Evolutionary conservation across 1,140 invertebrate species (phyloP).

Genomic region (Thereuonema tuberculata): DNA sequence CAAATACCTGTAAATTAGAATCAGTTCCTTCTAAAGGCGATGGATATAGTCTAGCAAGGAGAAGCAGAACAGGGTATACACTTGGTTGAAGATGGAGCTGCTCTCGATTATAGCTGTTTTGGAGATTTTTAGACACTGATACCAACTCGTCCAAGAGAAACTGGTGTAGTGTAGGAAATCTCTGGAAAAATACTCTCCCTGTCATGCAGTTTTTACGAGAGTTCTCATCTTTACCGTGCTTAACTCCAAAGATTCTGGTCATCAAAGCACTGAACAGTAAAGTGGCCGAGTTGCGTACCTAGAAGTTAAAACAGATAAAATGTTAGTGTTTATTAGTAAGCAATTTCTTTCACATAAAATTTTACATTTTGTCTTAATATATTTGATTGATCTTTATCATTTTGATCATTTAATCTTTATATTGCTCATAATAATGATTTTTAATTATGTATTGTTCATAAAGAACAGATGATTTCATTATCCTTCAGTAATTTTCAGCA

Average conservation of each 20-base stretch:
- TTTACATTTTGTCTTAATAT: slow-evolving; percentile 10
- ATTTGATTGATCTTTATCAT: no score
- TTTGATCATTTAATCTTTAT: no score
- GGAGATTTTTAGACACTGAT: background rate
- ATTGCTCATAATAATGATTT: no score
- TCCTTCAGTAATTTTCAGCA: no score
- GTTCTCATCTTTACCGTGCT: slow-evolving; percentile 51
- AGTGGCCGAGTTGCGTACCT: slow-evolving; percentile 65
- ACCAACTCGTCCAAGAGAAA: slow-evolving; percentile 55
- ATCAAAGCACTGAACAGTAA: slow-evolving; percentile 72
- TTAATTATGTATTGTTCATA: no score
- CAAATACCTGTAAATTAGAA: slow-evolving; percentile 50
- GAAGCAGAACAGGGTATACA: slow-evolving; percentile 61
- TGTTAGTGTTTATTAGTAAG: no score
- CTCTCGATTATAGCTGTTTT: slow-evolving; percentile 28
- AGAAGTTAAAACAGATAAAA: slow-evolving; percentile 10
- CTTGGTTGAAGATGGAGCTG: slow-evolving; percentile 33
- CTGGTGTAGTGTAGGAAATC: slow-evolving; percentile 60
- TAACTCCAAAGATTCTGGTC: slow-evolving; percentile 78
- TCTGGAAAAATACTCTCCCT: slow-evolving; percentile 63
- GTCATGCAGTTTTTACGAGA: slow-evolving; percentile 55
- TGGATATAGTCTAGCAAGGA: slow-evolving; percentile 63
- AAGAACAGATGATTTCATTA: no score
- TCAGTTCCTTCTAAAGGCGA: slow-evolving; percentile 49
- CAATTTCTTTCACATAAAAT: slow-evolving; percentile 41